These are phyloP conservation scores for Idaea biselata DNA, from an alignment of 2,888 invertebrate genomes.

Conservation along the genomic window DNA sequence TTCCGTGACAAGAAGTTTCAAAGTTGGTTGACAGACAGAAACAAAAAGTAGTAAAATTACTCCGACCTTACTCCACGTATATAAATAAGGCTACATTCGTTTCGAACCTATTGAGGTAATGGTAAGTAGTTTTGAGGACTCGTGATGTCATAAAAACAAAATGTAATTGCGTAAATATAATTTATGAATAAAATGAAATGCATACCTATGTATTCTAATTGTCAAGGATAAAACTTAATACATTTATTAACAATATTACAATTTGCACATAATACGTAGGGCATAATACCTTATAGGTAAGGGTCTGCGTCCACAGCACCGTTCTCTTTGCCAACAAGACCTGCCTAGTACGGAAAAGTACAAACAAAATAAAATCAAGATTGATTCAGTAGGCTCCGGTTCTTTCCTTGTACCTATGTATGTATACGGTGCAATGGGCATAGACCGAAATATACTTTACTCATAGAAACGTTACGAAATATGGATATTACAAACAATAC, in stretches of 20 bases:
- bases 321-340: not conserved
- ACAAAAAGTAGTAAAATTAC: too few species aligned
- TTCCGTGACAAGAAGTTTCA: too few species aligned
- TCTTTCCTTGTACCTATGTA: not conserved
- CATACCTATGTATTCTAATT: conserved; percentile 12
- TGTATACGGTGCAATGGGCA: not conserved
- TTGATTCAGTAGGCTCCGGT: not conserved
- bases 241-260: conserved; percentile 10
- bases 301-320: not conserved
- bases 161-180: not conserved
- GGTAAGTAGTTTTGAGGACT: too few species aligned
- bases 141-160: not conserved
- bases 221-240: conserved; percentile 28
- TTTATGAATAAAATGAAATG: conserved; percentile 6
- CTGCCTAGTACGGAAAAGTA: not conserved
- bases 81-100: too few species aligned
- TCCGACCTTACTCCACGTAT: too few species aligned
- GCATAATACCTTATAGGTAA: not conserved
- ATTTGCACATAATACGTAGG: not conserved
- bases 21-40: too few species aligned
- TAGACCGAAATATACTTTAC: not conserved
- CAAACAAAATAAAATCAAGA: not conserved
- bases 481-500: not conserved
- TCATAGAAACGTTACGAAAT: not conserved
- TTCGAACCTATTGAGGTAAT: too few species aligned